phyloP scores from a whole-genome alignment of 1,140 invertebrate species.

The Anastrepha ludens region DNA sequence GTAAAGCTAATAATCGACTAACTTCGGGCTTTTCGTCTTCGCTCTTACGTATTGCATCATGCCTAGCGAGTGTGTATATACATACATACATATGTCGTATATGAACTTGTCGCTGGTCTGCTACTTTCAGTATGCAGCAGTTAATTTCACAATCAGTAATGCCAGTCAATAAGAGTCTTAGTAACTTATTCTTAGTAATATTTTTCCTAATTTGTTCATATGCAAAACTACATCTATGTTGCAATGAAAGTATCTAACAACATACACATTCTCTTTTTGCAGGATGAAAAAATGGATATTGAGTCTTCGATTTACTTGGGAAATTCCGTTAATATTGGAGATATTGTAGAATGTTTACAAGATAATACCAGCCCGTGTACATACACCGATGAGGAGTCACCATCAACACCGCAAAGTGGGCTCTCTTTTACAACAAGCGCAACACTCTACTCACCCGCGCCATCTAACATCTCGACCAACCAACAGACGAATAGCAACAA shows the following conservation, averaged over 20 bases:
- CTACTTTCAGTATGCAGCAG: not conserved
- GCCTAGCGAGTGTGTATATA: not conserved
- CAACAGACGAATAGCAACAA: slow-evolving; percentile 57
- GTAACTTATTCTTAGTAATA: no score
- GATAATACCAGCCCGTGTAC: not conserved
- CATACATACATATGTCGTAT: no score
- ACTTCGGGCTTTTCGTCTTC: not conserved
- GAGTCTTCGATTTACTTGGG: not conserved
- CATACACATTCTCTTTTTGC: not conserved
- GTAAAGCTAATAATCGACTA: not conserved
- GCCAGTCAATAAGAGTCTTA: no score
- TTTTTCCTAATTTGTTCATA: no score
- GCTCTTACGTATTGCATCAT: slow-evolving; percentile 12
- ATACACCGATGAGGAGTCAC: slow-evolving; percentile 57
- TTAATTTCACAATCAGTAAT: not conserved
- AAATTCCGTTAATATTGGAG: not conserved
- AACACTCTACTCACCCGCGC: slow-evolving; percentile 64
- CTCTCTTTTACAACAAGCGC: slow-evolving; percentile 63
- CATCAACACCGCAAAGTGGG: slow-evolving; percentile 66
- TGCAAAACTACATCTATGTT: no score
- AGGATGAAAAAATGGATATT: slow-evolving; percentile 12
- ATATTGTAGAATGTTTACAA: slow-evolving; percentile 21
- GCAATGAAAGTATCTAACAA: not conserved
- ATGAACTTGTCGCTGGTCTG: not conserved
- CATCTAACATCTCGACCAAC: slow-evolving; percentile 62